phyloP scores from a whole-genome alignment of 2,113 vertebrate genomes.

The Ahaetulla prasina region DNA sequence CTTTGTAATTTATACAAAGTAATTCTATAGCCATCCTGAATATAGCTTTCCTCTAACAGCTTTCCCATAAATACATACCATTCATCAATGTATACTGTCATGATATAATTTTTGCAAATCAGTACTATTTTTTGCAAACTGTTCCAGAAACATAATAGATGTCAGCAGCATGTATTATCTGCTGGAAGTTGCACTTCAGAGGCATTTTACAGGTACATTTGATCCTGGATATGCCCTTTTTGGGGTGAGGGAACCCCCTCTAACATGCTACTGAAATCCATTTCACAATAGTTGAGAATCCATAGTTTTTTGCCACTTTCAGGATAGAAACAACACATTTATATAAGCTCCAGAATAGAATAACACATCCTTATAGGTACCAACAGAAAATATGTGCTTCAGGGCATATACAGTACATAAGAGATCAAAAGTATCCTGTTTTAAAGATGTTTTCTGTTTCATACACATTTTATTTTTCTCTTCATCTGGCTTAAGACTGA shows the following conservation, averaged over 20 bases:
- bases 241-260: background rate
- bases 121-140: background rate
- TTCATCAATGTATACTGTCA: background rate
- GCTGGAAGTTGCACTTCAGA: background rate
- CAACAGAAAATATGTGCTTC: background rate
- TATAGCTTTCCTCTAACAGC: background rate
- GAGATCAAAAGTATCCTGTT: conserved; percentile 8
- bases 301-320: background rate
- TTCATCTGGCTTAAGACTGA: conserved; percentile 48
- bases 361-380: background rate
- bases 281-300: background rate
- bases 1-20: background rate
- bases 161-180: background rate
- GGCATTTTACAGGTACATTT: background rate
- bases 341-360: background rate
- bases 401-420: background rate
- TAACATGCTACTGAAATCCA: background rate
- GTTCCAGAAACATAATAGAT: background rate
- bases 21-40: background rate
- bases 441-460: conserved; percentile 54
- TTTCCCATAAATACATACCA: background rate
- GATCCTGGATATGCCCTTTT: background rate
- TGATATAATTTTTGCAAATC: background rate
- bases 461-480: conserved; percentile 38
- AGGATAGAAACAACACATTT: background rate